These are phyloP conservation scores for Lobophora halterata DNA, from an alignment of 2,888 invertebrate species.

Conservation along the genomic window DNA sequence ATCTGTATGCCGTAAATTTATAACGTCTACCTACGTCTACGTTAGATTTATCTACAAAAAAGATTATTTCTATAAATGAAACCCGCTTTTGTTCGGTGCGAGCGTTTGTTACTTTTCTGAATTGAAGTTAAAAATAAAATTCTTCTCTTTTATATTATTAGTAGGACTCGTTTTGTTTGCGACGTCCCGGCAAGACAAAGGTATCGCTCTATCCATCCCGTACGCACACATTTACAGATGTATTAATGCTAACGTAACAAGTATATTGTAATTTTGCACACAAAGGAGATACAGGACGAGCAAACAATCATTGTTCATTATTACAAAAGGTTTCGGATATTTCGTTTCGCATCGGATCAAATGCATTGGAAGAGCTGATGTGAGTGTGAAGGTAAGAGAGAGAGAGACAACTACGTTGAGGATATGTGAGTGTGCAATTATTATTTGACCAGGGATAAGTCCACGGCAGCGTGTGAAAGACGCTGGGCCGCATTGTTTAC, in stretches of 20 bases:
- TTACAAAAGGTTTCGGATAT: slow-evolving; percentile 79
- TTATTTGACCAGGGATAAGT: slow-evolving; percentile 80
- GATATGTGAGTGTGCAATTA: slow-evolving; percentile 73
- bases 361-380: slow-evolving; percentile 69
- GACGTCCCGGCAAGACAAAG: slow-evolving; percentile 78
- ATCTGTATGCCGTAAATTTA: slow-evolving; percentile 59
- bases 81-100: slow-evolving; percentile 72
- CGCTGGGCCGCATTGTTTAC: slow-evolving; percentile 75
- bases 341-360: slow-evolving; percentile 78
- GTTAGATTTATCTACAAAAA: slow-evolving; percentile 79
- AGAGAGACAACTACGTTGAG: slow-evolving; percentile 51
- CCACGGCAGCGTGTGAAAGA: slow-evolving; percentile 78
- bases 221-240: slow-evolving; percentile 66
- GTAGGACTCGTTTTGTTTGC: slow-evolving; percentile 78
- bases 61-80: slow-evolving; percentile 80
- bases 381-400: slow-evolving; percentile 60
- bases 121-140: slow-evolving; percentile 80
- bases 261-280: slow-evolving; percentile 80
- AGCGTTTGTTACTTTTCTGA: slow-evolving; percentile 78
- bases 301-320: slow-evolving; percentile 81
- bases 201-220: slow-evolving; percentile 75
- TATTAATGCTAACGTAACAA: slow-evolving; percentile 75
- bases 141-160: slow-evolving; percentile 79
- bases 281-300: slow-evolving; percentile 77
- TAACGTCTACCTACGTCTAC: slow-evolving; percentile 69